A percentile compares a stretch with the other conserved stretches of the same genome.
Evolutionary conservation across 2,888 invertebrate genomes (phyloP).

Genomic region (Drosophila parthenogenetica): DNA sequence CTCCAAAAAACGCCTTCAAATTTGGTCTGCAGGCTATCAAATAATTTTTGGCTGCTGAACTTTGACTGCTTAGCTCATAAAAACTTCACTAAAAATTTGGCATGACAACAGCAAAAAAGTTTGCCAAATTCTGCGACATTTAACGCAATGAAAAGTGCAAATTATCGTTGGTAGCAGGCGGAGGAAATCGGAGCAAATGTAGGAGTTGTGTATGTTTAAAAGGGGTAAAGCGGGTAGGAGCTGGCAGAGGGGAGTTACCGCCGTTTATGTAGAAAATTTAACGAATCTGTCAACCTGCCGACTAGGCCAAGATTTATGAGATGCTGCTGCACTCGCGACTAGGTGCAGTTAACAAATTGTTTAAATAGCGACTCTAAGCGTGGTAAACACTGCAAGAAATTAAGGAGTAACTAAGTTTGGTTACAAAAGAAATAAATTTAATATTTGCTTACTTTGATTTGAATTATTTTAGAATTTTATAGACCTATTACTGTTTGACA

Average conservation of each 20-base stretch:
- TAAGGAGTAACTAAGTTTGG: not conserved
- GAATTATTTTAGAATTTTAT: too few species aligned
- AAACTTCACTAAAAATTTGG: conserved; percentile 70
- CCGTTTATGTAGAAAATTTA: conserved; percentile 70
- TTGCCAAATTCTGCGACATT: conserved; percentile 67
- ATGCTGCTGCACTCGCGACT: conserved; percentile 55
- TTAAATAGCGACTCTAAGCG: conserved; percentile 54
- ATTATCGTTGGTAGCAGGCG: conserved; percentile 35
- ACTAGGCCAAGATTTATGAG: conserved; percentile 80
- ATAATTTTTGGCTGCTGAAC: conserved; percentile 69
- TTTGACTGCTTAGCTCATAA: conserved; percentile 76
- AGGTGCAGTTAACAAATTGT: conserved; percentile 82
- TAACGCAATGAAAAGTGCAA: conserved; percentile 68
- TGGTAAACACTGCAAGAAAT: conserved; percentile 29
- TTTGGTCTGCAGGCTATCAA: conserved; percentile 45
- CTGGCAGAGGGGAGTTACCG: conserved; percentile 12
- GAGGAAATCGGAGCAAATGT: not conserved
- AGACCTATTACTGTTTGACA: too few species aligned
- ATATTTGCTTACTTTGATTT: too few species aligned
- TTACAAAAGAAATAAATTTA: too few species aligned
- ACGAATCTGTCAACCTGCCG: conserved; percentile 82
- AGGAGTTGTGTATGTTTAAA: not conserved
- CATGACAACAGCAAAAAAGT: conserved; percentile 30
- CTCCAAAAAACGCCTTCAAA: conserved; percentile 39
- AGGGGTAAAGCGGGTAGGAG: not conserved